Conservation (phyloP, 1,140 invertebrate species). For the Vollenhovia emeryi region DNA sequence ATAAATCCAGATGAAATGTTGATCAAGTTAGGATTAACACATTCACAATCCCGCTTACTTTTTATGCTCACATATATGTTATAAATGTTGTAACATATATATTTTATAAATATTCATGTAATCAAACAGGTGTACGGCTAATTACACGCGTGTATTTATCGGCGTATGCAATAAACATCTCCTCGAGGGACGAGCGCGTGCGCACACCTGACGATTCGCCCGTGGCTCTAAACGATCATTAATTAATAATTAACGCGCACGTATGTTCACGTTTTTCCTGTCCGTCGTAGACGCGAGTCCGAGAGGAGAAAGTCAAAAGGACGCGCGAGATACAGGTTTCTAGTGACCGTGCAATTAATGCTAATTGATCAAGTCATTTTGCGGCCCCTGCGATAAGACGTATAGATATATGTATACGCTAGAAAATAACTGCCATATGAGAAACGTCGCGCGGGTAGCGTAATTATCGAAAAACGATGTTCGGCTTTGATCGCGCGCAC, state of each 20-base stretch:
- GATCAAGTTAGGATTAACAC: background rate
- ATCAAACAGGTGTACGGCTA: background rate
- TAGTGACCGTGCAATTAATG: conserved; percentile 11
- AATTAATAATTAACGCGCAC: conserved; percentile 59
- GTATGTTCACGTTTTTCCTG: conserved; percentile 16
- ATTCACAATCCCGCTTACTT: background rate
- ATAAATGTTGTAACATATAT: background rate
- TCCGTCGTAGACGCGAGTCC: background rate
- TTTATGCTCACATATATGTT: background rate
- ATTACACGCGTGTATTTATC: background rate
- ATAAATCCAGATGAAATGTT: background rate
- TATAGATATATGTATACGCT: background rate
- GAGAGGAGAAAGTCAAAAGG: conserved; percentile 34
- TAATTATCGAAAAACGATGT: conserved; percentile 50
- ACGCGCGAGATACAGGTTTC: background rate
- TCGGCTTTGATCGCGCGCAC: background rate
- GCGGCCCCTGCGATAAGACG: background rate
- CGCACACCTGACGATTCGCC: background rate
- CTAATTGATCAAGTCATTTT: conserved; percentile 37
- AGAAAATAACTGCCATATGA: conserved; percentile 12
- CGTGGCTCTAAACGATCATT: conserved; percentile 28
- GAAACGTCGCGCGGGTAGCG: background rate
- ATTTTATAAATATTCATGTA: background rate
- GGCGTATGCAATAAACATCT: background rate
- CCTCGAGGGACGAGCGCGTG: background rate